Evolutionary conservation across 2,888 invertebrate genomes (phyloP).

Genomic region (Nesidiocoris tenuis): DNA sequence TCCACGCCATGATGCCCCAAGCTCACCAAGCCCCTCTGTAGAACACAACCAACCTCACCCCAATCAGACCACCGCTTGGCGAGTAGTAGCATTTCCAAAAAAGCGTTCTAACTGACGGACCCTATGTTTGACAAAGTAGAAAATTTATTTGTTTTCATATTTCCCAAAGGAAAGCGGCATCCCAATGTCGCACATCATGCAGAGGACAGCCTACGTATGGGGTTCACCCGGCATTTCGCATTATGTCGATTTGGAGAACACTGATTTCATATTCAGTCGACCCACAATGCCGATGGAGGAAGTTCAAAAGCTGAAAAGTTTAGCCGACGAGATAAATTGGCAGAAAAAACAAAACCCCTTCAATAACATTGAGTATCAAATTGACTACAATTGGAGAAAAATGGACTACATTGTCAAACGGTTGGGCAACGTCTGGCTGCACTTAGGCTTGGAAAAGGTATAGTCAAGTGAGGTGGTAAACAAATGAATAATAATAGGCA

Average conservation of each 20-base stretch:
- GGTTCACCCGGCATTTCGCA: constrained; percentile 29
- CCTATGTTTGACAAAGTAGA: background rate
- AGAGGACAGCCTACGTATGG: constrained; percentile 26
- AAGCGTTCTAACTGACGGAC: no score
- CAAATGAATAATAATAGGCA: no score
- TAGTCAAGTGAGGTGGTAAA: background rate
- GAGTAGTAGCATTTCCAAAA: no score
- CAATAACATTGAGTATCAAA: constrained; percentile 23
- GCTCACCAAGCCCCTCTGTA: no score
- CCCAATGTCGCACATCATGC: constrained; percentile 15
- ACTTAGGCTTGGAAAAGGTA: constrained; percentile 42
- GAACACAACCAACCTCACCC: no score
- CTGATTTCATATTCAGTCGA: constrained; percentile 14
- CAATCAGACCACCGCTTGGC: no score
- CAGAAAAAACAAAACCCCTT: constrained; percentile 6
- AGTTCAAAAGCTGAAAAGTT: background rate
- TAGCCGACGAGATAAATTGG: constrained; percentile 26
- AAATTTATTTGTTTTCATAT: background rate
- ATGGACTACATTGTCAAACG: constrained; percentile 19
- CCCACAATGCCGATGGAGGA: background rate
- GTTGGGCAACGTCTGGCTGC: constrained; percentile 34
- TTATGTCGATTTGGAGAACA: constrained; percentile 26
- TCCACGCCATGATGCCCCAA: no score
- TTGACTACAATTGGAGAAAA: constrained; percentile 31
- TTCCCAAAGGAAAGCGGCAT: constrained; percentile 29